Conservation (phyloP, 2,888 invertebrate genomes). For the Aspidiotus rigidus region DNA sequence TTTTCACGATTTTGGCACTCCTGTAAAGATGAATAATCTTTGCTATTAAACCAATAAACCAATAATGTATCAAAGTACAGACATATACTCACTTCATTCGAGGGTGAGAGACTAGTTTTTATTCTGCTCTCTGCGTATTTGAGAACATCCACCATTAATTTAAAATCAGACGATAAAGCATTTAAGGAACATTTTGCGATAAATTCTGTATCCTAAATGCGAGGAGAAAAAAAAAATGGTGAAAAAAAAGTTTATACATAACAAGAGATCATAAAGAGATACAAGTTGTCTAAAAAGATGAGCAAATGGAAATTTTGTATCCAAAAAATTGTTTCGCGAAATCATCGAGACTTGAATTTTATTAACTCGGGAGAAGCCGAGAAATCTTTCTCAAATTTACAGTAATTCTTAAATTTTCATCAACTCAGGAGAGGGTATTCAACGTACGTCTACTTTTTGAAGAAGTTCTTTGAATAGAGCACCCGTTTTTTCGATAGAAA, state of each 20-base stretch:
- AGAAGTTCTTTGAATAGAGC: constrained; percentile 43
- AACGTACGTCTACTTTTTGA: constrained; percentile 43
- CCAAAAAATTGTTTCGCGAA: no score
- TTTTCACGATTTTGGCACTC: not conserved
- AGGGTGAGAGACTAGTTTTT: not conserved
- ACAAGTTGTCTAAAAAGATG: no score
- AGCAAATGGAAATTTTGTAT: no score
- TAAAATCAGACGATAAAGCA: constrained; percentile 42
- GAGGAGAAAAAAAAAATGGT: not conserved
- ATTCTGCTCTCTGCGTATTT: constrained; percentile 40
- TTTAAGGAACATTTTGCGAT: constrained; percentile 46
- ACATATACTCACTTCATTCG: constrained; percentile 1
- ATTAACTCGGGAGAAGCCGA: not conserved
- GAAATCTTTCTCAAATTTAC: constrained; percentile 6
- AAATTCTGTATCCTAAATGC: constrained; percentile 43
- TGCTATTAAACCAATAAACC: not conserved
- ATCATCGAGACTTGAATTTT: no score
- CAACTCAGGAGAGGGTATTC: not conserved
- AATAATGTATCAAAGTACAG: constrained; percentile 4
- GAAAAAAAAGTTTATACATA: not conserved
- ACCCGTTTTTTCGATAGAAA: constrained; percentile 41
- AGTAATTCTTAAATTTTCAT: no score
- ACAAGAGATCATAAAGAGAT: not conserved
- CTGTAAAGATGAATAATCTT: constrained; percentile 8
- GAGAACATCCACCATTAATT: constrained; percentile 41